Percentiles rank a stretch among this genome's conserved stretches.
These are phyloP conservation scores for Anthophora plumipes DNA, from an alignment of 2,888 invertebrate species.

Conservation along the genomic window DNA sequence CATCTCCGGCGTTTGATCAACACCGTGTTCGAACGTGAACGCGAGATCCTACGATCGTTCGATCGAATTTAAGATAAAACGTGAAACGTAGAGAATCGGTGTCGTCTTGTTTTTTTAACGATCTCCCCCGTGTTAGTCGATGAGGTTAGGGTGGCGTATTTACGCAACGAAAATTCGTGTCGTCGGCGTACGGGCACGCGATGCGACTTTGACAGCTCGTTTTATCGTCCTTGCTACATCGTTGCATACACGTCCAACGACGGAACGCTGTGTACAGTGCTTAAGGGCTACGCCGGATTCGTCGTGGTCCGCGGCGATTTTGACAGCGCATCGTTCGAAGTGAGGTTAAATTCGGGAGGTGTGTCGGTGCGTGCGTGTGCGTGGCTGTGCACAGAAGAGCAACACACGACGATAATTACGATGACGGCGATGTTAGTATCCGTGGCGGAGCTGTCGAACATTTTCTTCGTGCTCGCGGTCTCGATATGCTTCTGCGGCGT, in stretches of 20 bases:
- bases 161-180: constrained; percentile 47
- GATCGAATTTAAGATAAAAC: background rate
- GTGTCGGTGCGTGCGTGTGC: constrained; percentile 53
- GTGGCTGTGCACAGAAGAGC: constrained; percentile 48
- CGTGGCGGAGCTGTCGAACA: constrained; percentile 90
- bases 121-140: constrained; percentile 46
- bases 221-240: background rate
- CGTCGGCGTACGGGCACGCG: constrained; percentile 33
- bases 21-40: background rate
- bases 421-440: constrained; percentile 88
- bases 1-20: constrained; percentile 11
- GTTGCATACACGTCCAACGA: constrained; percentile 25
- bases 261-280: constrained; percentile 43
- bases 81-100: background rate
- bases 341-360: constrained; percentile 56
- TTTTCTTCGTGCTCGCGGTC: constrained; percentile 90
- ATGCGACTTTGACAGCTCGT: constrained; percentile 57
- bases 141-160: constrained; percentile 63
- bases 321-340: constrained; percentile 58
- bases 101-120: background rate
- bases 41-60: background rate
- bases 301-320: constrained; percentile 39
- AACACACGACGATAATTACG: constrained; percentile 59
- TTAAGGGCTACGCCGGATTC: constrained; percentile 17
- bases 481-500: constrained; percentile 90